phyloP scores from a whole-genome alignment of 2,888 invertebrate genomes.

The Flexamia atlantica region DNA sequence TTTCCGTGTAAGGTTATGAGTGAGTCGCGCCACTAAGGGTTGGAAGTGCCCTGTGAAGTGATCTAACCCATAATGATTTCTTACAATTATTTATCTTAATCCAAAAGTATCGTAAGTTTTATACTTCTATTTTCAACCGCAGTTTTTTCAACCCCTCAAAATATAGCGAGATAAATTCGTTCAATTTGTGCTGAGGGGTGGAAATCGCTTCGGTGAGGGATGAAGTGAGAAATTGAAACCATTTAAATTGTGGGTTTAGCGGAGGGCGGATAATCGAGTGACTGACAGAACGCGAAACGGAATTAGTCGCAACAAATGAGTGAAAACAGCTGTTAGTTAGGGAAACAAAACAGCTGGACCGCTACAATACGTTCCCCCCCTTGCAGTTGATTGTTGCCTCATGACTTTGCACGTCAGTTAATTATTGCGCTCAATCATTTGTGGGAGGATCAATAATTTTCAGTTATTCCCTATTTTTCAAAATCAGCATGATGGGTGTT shows the following conservation, averaged over 20 bases:
- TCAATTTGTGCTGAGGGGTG: neutral
- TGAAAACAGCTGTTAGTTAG: conserved; percentile 40
- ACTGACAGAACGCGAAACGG: conserved; percentile 52
- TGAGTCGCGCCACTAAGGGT: too few species aligned
- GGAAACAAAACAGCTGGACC: conserved; percentile 53
- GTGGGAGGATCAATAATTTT: too few species aligned
- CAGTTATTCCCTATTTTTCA: too few species aligned
- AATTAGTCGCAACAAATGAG: conserved; percentile 52
- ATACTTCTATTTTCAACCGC: too few species aligned
- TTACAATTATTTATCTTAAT: too few species aligned
- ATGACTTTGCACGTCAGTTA: neutral
- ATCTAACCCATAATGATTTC: too few species aligned
- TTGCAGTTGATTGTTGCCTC: neutral
- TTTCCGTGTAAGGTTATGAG: too few species aligned
- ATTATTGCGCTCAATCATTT: too few species aligned
- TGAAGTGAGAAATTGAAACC: conserved; percentile 51
- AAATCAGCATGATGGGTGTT: too few species aligned
- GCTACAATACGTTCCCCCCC: neutral
- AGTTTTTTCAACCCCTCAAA: neutral
- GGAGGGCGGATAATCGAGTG: conserved; percentile 47
- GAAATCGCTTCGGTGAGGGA: neutral
- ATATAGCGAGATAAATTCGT: conserved; percentile 13
- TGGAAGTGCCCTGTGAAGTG: too few species aligned
- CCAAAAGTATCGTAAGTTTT: too few species aligned
- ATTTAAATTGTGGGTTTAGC: conserved; percentile 57